Base-by-base conservation (phyloP, 2,888 invertebrate genomes). In the Ophion obscuratus region DNA sequence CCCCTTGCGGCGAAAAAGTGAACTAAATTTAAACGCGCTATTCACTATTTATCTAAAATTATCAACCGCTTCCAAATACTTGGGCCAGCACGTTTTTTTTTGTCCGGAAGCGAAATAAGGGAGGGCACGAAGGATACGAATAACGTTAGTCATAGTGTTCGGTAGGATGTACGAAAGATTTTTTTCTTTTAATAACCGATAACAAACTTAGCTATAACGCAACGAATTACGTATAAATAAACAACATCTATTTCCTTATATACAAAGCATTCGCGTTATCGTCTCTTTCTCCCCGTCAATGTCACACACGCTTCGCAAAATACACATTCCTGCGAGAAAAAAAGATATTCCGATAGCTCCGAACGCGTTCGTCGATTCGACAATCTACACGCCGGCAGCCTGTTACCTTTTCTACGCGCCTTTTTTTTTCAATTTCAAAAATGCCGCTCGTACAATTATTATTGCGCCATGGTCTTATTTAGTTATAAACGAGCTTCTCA, bases 181-280 rank as follows among this genome's bases (percentile, higher is more conserved):
- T 70, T 62, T 83, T 77, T 62, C 31, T 70, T 84, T 86, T 83
- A 88, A 80, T 86, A 85, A 73, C 86, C 78, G 82, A 83, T 78
- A 86, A 89, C 84, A 85, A 85, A 79, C 57, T 87, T 77, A 82
- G 74, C 84, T 84, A 82, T 61, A 83, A 87, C 87, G 86, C 64
- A 87, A 83, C 75, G 36, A 81, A 68, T 77, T 85, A 77, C 76
- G 86, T 87, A 89, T 89, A 88, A 89, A 89, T 88, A 89, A 88
- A 86, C 81, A 88, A 84, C 85, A 85, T 85, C 85, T 89, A 88
- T 81, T 79, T 75, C 62, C 74, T 84, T 88, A 88, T 88, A 81
- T 88, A 88, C 84, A 87, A 62, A 83, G 83, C 74, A 83, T 81
- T 77, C 53, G 14, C 53, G 76, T 75, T 62, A 31, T 75, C 64